Base-by-base conservation (phyloP, 2,888 invertebrate species). In the Corythucha ciliata region DNA sequence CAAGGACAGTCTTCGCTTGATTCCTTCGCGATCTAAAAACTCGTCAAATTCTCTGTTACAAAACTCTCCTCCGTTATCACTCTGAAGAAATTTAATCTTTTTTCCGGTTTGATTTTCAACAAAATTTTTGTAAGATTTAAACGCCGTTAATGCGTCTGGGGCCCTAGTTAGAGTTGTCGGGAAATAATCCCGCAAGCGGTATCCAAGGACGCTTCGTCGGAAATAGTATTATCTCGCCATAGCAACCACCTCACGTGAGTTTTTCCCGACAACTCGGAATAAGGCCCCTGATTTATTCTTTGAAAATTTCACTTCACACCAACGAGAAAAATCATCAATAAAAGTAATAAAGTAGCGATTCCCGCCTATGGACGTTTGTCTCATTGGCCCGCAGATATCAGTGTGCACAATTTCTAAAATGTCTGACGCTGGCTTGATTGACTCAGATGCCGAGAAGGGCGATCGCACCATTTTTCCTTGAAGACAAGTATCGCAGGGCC, bases 101-200 rank as follows among this genome's bases (percentile, higher is more conserved):
- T 3, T 10, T 12, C 32, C 32, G 5, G 18, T 33, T 29, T 46
- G 34, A 21, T 34, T 46, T 46, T 46, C 34, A 7, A 42, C 24
- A 22, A 42, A 26, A 42, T 22, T 42, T 42, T 42, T 42, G n/a
- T 24, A 42, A 18, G 26, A 14, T 14, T 42, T 42, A 29, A 42
- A 42, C 4, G 42, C 26, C n/a, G n/a, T 25, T 4, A 42, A 25
- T 16, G 26, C 42, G 6, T 25, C 42, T n/a, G n/a, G n/a, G n/a
- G n/a, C n/a, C n/a, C n/a, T n/a, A n/a, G n/a, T n/a, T n/a, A n/a
- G n/a, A n/a, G n/a, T n/a, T n/a, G n/a, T n/a, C n/a, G n/a, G n/a
- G n/a, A n/a, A n/a, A n/a, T n/a, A n/a, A n/a, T n/a, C n/a, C n/a
- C n/a, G n/a, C n/a, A n/a, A n/a, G n/a, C n/a, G n/a, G n/a, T n/a